phyloP scores from a whole-genome alignment of 2,797 vertebrate genomes.

The Onychomys torridus region DNA sequence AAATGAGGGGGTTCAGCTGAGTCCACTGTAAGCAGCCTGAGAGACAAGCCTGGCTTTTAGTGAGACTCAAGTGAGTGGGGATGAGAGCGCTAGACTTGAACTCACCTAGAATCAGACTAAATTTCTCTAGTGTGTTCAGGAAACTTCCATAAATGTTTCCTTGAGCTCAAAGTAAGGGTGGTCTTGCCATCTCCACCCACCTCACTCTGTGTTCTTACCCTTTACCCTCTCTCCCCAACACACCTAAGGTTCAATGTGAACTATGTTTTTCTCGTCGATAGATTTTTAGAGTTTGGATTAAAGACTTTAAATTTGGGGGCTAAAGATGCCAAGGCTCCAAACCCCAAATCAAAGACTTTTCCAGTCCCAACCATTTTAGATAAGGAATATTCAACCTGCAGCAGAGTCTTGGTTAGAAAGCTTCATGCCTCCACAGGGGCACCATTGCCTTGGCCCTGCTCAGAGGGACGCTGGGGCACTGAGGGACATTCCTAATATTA shows the following conservation, averaged over 20 bases:
- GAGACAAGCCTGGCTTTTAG: background rate
- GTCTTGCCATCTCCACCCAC: background rate
- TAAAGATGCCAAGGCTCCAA: background rate
- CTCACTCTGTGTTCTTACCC: background rate
- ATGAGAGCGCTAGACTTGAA: background rate
- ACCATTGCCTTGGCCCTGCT: background rate
- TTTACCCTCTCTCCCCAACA: background rate
- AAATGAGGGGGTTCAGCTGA: background rate
- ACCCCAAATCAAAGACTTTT: background rate
- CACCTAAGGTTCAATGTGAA: background rate
- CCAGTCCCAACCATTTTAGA: background rate
- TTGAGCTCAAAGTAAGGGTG: background rate
- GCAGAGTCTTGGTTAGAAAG: background rate
- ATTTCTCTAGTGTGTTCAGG: background rate
- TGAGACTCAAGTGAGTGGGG: background rate
- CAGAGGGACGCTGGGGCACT: background rate
- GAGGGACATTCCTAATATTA: background rate
- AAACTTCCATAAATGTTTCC: slow-evolving; percentile 4
- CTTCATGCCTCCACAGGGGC: too few species aligned
- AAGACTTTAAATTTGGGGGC: background rate
- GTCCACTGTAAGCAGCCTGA: background rate
- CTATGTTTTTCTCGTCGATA: background rate
- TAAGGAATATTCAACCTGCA: background rate
- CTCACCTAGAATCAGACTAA: background rate
- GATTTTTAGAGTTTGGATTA: background rate